Evolutionary conservation across 2,888 invertebrate species (phyloP).

Genomic region (Nomada flava): DNA sequence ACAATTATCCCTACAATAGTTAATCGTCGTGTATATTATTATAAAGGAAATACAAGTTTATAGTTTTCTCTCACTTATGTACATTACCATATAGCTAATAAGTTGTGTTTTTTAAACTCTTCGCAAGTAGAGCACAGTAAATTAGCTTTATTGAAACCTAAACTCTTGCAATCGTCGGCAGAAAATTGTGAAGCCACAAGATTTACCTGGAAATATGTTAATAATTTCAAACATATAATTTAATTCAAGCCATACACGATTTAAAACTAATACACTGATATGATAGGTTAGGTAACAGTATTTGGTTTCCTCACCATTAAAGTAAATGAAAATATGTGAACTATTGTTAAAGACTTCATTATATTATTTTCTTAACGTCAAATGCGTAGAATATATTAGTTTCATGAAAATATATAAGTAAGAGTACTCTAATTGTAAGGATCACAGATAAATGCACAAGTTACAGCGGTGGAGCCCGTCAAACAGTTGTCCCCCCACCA

Average conservation of each 20-base stretch:
- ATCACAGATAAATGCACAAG: too few species aligned
- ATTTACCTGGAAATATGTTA: constrained; percentile 31
- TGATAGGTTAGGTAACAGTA: constrained; percentile 32
- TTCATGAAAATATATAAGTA: too few species aligned
- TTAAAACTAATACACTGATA: neutral
- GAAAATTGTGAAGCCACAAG: constrained; percentile 86
- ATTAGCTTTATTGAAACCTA: constrained; percentile 94
- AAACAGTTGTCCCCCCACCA: too few species aligned
- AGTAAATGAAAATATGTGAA: constrained; percentile 20
- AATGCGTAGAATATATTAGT: neutral
- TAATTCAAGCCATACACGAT: neutral
- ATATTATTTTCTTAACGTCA: constrained; percentile 1
- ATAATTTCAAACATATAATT: neutral
- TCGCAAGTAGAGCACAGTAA: constrained; percentile 96
- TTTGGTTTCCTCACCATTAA: constrained; percentile 29
- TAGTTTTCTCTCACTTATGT: neutral
- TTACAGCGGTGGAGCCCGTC: too few species aligned
- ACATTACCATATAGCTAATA: constrained; percentile 87
- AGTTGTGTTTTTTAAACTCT: constrained; percentile 90
- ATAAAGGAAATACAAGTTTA: neutral
- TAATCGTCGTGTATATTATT: constrained; percentile 19
- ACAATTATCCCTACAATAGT: constrained; percentile 84
- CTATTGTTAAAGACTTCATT: constrained; percentile 28
- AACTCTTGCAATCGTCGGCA: constrained; percentile 92
- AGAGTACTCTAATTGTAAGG: too few species aligned